These are phyloP conservation scores for Anseranas semipalmata DNA, from an alignment of 2,113 vertebrate species.

Conservation along the genomic window DNA sequence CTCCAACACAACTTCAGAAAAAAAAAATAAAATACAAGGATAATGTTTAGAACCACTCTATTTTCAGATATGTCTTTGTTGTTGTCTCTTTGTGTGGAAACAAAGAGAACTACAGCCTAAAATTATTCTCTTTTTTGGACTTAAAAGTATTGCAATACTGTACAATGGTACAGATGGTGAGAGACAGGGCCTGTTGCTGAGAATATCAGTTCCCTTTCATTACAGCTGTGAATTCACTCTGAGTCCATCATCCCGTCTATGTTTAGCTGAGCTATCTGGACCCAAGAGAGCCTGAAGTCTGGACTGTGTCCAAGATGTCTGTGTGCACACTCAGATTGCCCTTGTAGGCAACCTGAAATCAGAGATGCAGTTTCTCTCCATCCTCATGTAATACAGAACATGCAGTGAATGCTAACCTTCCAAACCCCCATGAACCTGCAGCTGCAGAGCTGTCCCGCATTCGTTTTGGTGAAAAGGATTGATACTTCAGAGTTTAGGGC, in stretches of 20 bases:
- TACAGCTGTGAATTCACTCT: background rate
- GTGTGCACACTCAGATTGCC: background rate
- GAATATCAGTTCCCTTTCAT: background rate
- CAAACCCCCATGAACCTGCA: background rate
- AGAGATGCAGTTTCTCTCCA: background rate
- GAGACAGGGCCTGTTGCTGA: background rate
- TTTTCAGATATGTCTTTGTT: background rate
- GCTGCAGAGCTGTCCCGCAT: background rate
- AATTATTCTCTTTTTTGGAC: background rate
- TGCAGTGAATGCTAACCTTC: fast-evolving
- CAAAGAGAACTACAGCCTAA: background rate
- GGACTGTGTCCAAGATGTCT: background rate
- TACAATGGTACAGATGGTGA: background rate
- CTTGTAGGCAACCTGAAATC: background rate
- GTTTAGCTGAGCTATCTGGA: background rate
- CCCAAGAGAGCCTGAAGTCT: background rate
- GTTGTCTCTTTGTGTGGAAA: background rate
- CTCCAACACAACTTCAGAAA: background rate
- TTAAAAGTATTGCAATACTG: background rate
- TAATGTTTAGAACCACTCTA: background rate
- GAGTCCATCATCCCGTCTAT: background rate
- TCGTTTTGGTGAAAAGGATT: background rate
- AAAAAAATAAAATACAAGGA: background rate
- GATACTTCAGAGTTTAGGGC: background rate
- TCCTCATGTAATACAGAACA: background rate